A percentile compares a stretch with the other conserved stretches of the same genome.
Evolutionary conservation across 2,113 vertebrate species (phyloP).

Genomic region (Symphodus melops): DNA sequence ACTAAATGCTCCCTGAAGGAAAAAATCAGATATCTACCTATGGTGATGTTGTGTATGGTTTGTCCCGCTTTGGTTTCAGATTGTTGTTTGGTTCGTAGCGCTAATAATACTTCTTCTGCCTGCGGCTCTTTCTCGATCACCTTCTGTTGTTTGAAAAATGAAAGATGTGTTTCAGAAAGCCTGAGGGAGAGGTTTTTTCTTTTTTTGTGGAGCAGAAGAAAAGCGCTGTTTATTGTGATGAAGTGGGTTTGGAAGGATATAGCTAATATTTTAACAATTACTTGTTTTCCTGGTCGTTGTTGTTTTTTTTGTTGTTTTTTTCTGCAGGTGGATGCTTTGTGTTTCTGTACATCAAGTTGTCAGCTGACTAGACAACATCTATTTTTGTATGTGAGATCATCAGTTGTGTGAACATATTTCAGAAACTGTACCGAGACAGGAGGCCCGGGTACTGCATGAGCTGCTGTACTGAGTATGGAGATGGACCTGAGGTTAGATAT

Average conservation of each 20-base stretch:
- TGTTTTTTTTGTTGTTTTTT: conserved; percentile 64
- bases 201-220: conserved; percentile 47
- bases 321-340: conserved; percentile 80
- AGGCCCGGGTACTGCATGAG: conserved; percentile 61
- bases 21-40: conserved; percentile 64
- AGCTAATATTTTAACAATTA: conserved; percentile 74
- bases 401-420: conserved; percentile 76
- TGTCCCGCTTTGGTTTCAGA: conserved; percentile 73
- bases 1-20: conserved; percentile 41
- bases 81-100: conserved; percentile 69
- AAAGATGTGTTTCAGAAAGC: conserved; percentile 53
- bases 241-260: conserved; percentile 65
- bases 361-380: conserved; percentile 82
- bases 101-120: conserved; percentile 69
- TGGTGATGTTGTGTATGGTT: conserved; percentile 73
- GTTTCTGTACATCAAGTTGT: conserved; percentile 80
- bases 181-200: conserved; percentile 45
- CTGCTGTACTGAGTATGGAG: conserved; percentile 71
- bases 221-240: conserved; percentile 39
- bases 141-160: conserved; percentile 60
- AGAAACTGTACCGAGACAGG: conserved; percentile 55
- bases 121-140: conserved; percentile 66
- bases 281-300: conserved; percentile 67
- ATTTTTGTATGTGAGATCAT: conserved; percentile 84
- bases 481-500: conserved; percentile 48